These are phyloP conservation scores for Bradypodion pumilum DNA, from an alignment of 2,797 vertebrate species.

Conservation along the genomic window DNA sequence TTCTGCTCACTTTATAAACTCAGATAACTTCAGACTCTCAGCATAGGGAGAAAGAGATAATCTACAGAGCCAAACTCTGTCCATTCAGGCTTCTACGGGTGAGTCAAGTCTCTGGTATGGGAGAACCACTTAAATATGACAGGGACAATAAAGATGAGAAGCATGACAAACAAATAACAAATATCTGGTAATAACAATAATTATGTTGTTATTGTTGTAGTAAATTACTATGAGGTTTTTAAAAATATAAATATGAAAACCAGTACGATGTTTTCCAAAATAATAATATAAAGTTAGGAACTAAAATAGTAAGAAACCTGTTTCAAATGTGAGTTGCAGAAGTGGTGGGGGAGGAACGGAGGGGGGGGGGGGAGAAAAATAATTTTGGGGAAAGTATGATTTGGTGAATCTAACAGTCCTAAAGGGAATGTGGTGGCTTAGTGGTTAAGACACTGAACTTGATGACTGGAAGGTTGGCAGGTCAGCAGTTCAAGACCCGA, in stretches of 20 bases:
- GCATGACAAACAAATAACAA: too few relatives aligned
- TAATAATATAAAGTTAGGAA: not conserved
- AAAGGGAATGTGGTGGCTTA: too few relatives aligned
- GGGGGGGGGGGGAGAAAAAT: too few relatives aligned
- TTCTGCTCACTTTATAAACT: slow-evolving; percentile 4
- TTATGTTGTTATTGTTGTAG: not conserved
- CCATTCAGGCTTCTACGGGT: slow-evolving; percentile 2
- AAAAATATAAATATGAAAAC: not conserved
- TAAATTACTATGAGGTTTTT: not conserved
- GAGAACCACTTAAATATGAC: not conserved
- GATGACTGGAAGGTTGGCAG: too few relatives aligned
- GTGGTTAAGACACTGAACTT: too few relatives aligned
- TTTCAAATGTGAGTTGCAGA: not conserved
- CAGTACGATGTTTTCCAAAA: not conserved
- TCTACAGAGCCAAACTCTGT: not conserved
- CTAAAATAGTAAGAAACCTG: not conserved
- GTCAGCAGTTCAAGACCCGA: too few relatives aligned
- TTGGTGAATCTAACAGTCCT: too few relatives aligned
- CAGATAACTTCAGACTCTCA: not conserved
- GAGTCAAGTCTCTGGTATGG: slow-evolving; percentile 6
- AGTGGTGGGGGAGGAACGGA: not conserved
- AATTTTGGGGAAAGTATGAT: not conserved
- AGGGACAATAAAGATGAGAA: not conserved
- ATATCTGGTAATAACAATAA: too few relatives aligned
- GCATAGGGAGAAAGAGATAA: not conserved